Base-by-base conservation (phyloP, 2,888 invertebrate species). In the Caenorhabditis macrosperma region DNA sequence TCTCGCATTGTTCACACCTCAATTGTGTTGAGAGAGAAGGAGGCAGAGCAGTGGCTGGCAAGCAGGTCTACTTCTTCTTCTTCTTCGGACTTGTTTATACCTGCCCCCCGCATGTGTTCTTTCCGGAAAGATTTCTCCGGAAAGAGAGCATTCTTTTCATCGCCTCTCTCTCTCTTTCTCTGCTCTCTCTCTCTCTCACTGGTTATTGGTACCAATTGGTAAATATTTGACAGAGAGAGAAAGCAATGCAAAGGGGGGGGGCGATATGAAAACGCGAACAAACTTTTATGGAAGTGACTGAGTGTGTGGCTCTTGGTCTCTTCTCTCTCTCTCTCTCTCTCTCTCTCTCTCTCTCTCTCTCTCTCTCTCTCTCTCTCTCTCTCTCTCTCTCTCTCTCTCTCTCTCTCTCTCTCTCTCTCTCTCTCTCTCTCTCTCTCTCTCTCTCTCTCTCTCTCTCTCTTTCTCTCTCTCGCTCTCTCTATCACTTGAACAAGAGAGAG, bases 1-100 rank as follows among this genome's bases (percentile, higher is more conserved):
- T 50, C 52, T 57, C 30, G 22, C 30, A 46, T 41, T 55, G 35
- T 75, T 69, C 72, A 67, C 72, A 72, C 72, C 78, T 72, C 68
- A 64, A 50, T 71, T 46, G 71, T 52, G 28, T 7, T n/a, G 50
- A 41, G 63, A 38, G n/a, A 6, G 17, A 17, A 7, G 46, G 15
- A 12, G n/a, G 33, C 15, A 22, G 20, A 9, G n/a, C 15, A 28
- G 33, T 30, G 44, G 46, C 20, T 30, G 33, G 20, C n/a, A 9
- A 10, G 15, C 38, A 38, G 9, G 15, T 15, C 5, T 10, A 33
- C 33, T 7, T 33, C 33, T 38, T 38, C 38, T 38, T n/a, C n/a
- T n/a, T n/a, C n/a, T 48, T 48, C 48, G 24, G 44, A 10, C 48
- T 61, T 52, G 68, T 76, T 63, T 68, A 76, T 63, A 41, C 38